Percentiles rank a stretch among this genome's conserved stretches.
Evolutionary conservation across 1,140 invertebrate species (phyloP).

Genomic region (Macrocentrus cingulum): DNA sequence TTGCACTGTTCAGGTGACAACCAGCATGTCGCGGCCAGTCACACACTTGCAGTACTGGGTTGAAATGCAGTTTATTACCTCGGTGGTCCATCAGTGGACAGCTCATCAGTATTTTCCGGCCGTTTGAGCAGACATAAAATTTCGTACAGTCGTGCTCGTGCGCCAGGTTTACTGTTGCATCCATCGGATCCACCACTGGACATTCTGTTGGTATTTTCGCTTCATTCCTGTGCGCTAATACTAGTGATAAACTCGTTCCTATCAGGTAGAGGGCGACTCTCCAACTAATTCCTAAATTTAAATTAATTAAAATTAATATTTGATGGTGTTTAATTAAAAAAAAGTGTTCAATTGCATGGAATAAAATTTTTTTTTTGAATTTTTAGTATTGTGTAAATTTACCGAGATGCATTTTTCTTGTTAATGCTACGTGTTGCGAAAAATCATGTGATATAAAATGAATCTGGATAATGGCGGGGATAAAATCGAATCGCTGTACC

Average conservation of each 20-base stretch:
- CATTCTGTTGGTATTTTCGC: conserved; percentile 25
- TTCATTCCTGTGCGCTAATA: background rate
- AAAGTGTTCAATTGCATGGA: no score
- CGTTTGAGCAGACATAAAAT: conserved; percentile 61
- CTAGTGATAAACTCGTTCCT: background rate
- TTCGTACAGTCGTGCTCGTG: conserved; percentile 57
- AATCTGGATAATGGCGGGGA: no score
- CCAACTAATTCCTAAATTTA: background rate
- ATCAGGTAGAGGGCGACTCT: background rate
- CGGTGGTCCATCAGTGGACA: conserved; percentile 45
- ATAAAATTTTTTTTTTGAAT: no score
- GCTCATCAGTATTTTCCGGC: conserved; percentile 50
- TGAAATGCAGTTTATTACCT: conserved; percentile 53
- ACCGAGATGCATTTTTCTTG: no score
- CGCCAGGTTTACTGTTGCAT: conserved; percentile 43
- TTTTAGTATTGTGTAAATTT: no score
- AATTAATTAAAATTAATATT: background rate
- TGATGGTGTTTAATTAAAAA: no score
- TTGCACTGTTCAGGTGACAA: conserved; percentile 12
- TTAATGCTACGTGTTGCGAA: no score
- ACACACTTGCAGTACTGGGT: conserved; percentile 55
- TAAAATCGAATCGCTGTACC: no score
- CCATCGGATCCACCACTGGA: conserved; percentile 14
- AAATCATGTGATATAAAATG: no score
- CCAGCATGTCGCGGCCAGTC: conserved; percentile 28